Evolutionary conservation across 1,140 invertebrate species (phyloP).

Genomic region (Anastrepha ludens): DNA sequence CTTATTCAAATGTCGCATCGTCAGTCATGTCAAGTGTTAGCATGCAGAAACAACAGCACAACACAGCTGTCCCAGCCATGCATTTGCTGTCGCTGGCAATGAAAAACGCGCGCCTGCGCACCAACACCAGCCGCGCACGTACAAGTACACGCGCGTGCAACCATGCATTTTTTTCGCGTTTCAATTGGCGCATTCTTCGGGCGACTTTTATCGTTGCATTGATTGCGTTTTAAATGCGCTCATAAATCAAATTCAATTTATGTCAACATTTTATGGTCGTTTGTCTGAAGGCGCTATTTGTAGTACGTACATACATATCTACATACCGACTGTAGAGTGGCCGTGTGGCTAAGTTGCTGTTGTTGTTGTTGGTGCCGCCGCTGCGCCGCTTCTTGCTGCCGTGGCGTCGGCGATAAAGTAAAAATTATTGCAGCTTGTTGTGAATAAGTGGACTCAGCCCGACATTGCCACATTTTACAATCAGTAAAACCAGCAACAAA

Average conservation of each 20-base stretch:
- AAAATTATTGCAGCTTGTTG: constrained; percentile 40
- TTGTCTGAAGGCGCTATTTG: constrained; percentile 61
- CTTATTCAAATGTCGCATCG: constrained; percentile 51
- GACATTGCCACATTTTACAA: background rate
- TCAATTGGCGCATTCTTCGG: constrained; percentile 50
- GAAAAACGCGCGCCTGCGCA: background rate
- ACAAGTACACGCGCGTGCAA: background rate
- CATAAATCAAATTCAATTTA: constrained; percentile 62
- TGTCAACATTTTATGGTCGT: constrained; percentile 61
- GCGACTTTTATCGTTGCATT: constrained; percentile 57
- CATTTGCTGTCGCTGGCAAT: constrained; percentile 6
- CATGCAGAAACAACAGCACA: background rate
- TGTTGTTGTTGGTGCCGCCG: background rate
- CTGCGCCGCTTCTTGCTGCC: background rate
- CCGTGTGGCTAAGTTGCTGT: background rate
- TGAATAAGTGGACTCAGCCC: constrained; percentile 15
- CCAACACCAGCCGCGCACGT: background rate
- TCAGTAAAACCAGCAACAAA: background rate
- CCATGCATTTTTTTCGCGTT: constrained; percentile 12
- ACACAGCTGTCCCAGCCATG: background rate
- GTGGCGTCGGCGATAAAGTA: constrained; percentile 5
- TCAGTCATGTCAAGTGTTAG: constrained; percentile 34
- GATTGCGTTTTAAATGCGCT: constrained; percentile 62
- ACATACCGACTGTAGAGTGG: background rate
- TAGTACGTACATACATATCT: constrained; percentile 41